Conservation (phyloP, 2,888 invertebrate species). For the Dryadula phaetusa region DNA sequence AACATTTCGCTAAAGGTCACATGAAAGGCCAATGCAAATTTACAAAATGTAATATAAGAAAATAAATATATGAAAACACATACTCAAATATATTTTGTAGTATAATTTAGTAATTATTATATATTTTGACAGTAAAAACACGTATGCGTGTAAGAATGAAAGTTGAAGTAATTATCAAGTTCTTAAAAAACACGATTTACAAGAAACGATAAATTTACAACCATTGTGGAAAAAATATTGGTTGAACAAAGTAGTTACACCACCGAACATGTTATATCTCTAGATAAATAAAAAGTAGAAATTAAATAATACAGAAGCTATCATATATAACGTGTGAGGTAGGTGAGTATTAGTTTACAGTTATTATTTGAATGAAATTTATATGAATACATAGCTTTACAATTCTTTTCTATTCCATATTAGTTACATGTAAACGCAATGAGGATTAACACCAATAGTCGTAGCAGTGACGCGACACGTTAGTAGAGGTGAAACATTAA, state of each 20-base stretch:
- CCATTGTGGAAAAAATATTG: not conserved
- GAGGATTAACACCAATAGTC: not conserved
- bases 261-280: not conserved
- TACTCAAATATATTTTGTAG: not conserved
- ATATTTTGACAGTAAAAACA: too few relatives aligned
- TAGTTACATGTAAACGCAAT: not conserved
- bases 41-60: constrained; percentile 31
- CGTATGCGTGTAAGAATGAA: not conserved
- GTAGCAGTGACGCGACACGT: not conserved
- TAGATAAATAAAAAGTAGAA: not conserved
- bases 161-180: not conserved
- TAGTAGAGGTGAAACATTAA: constrained; percentile 17
- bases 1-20: constrained; percentile 41
- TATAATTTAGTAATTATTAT: too few relatives aligned
- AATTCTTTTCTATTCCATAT: not conserved
- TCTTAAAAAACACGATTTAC: not conserved
- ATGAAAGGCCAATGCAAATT: constrained; percentile 20
- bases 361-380: too few relatives aligned
- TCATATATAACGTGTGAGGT: not conserved
- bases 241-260: not conserved
- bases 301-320: not conserved
- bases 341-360: too few relatives aligned
- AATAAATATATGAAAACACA: constrained; percentile 29
- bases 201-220: not conserved
- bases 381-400: not conserved